These are phyloP conservation scores for Neocrepidodera transversa DNA, from an alignment of 2,888 invertebrate genomes.

Conservation along the genomic window DNA sequence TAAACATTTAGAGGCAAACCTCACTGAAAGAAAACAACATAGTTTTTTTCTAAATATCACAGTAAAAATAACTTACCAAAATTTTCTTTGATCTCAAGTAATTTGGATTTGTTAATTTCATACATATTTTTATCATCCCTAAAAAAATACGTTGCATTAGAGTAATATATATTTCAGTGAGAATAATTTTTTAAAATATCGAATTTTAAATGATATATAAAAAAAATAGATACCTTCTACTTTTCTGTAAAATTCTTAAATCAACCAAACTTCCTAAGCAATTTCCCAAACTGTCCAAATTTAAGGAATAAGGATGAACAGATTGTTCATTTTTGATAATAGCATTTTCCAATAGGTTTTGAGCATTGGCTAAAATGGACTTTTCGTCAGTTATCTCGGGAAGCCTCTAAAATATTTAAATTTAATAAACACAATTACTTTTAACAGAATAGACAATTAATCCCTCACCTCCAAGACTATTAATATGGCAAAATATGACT, in stretches of 20 bases:
- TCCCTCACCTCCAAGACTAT: slow-evolving; percentile 62
- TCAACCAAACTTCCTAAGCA: slow-evolving; percentile 65
- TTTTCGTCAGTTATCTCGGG: slow-evolving; percentile 61
- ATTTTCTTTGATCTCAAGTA: slow-evolving; percentile 43
- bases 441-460: not conserved
- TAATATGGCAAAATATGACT: slow-evolving; percentile 65
- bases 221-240: slow-evolving; percentile 45
- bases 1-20: not conserved
- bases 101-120: slow-evolving; percentile 40
- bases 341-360: slow-evolving; percentile 66
- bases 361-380: slow-evolving; percentile 64
- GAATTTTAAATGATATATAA: no score
- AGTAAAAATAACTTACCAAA: slow-evolving; percentile 48
- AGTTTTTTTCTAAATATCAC: not conserved
- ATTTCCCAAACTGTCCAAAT: slow-evolving; percentile 70
- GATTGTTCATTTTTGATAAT: slow-evolving; percentile 56
- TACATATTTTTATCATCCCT: slow-evolving; percentile 41
- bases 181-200: slow-evolving; percentile 3
- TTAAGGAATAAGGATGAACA: slow-evolving; percentile 77
- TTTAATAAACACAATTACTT: slow-evolving; percentile 21
- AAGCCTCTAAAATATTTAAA: slow-evolving; percentile 45
- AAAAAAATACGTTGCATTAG: no score
- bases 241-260: slow-evolving; percentile 57
- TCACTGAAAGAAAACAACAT: not conserved
- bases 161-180: slow-evolving; percentile 4